A percentile compares a stretch with the other conserved stretches of the same genome.
These are phyloP conservation scores for Chionoecetes opilio DNA, from an alignment of 1,140 invertebrate species.

Conservation along the genomic window DNA sequence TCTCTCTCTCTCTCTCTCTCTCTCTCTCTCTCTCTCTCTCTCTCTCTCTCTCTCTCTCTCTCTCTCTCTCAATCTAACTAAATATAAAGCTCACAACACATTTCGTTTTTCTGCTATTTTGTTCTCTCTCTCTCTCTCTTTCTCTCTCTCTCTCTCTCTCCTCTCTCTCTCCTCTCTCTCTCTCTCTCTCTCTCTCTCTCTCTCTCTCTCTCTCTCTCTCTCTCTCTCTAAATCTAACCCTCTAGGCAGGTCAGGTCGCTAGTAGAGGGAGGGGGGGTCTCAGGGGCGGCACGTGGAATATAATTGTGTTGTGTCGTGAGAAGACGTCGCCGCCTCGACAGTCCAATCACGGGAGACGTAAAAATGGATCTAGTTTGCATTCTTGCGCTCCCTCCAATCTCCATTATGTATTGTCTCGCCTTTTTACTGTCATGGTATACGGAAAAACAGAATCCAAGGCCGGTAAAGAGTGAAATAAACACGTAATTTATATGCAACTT, in stretches of 20 bases:
- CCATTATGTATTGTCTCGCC: slow-evolving; percentile 9
- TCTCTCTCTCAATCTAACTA: too few species aligned
- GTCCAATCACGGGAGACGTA: slow-evolving; percentile 53
- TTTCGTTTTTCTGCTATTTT: too few species aligned
- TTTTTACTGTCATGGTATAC: neutral
- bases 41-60: neutral
- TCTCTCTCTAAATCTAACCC: neutral
- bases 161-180: too few species aligned
- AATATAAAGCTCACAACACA: too few species aligned
- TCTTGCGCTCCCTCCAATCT: slow-evolving; percentile 39
- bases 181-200: too few species aligned
- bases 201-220: too few species aligned
- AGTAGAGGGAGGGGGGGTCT: neutral
- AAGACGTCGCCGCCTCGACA: slow-evolving; percentile 37
- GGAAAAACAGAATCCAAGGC: neutral
- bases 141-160: neutral
- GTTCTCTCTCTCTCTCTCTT: neutral
- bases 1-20: too few species aligned
- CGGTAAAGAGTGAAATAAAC: neutral
- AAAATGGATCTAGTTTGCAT: slow-evolving; percentile 60
- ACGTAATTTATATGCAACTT: slow-evolving; percentile 7
- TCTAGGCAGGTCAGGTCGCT: neutral
- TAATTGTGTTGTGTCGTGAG: slow-evolving; percentile 63
- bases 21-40: too few species aligned
- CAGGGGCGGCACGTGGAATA: slow-evolving; percentile 45